Evolutionary conservation across 2,113 vertebrate genomes (phyloP).

Genomic region (Phocoena sinus): DNA sequence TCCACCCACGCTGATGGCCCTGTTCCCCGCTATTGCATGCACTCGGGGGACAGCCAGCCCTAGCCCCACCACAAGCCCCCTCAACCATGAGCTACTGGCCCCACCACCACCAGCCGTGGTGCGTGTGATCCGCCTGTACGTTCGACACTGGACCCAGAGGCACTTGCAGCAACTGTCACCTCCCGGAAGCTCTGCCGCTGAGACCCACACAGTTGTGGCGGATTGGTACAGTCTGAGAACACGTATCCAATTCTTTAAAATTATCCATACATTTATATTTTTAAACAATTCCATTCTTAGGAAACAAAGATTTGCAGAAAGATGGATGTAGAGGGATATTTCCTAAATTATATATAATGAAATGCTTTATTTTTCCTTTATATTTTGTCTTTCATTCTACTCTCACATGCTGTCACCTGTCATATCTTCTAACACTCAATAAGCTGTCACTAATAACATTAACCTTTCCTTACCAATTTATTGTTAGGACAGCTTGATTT

Average conservation of each 20-base stretch:
- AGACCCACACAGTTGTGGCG: not conserved
- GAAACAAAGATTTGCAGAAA: not conserved
- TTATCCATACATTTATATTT: not conserved
- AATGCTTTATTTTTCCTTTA: not conserved
- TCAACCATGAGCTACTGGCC: not conserved
- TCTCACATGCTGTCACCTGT: not conserved
- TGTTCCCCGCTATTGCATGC: not conserved
- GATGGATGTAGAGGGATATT: not conserved
- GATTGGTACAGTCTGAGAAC: not conserved
- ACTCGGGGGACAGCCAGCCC: not conserved
- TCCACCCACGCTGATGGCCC: rapidly evolving
- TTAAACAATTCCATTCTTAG: not conserved
- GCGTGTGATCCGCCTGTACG: not conserved
- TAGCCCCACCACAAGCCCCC: too few relatives aligned
- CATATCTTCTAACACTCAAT: not conserved
- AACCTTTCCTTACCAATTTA: not conserved
- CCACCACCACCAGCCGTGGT: not conserved
- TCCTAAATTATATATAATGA: not conserved
- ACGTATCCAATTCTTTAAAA: not conserved
- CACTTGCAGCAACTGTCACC: not conserved
- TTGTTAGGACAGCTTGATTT: not conserved
- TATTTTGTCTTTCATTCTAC: not conserved
- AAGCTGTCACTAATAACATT: not conserved
- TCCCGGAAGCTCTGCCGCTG: not conserved
- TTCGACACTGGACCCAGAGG: not conserved